These are phyloP conservation scores for Drosophila sp. DNA, from an alignment of 1,140 invertebrate species.

Conservation along the genomic window DNA sequence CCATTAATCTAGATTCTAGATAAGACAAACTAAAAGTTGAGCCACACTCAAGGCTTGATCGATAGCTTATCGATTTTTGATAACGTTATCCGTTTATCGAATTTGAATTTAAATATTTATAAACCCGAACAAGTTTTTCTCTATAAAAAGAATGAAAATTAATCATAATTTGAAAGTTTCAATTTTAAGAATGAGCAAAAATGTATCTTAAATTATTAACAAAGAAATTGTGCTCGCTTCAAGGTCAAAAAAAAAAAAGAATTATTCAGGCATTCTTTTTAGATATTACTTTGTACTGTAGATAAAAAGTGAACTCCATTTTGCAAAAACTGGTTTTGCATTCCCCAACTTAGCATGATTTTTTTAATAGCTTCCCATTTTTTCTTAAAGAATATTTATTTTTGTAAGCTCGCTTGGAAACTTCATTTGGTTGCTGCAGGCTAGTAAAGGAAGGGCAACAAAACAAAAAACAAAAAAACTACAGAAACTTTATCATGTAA, in stretches of 20 bases:
- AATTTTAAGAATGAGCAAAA: too few relatives aligned
- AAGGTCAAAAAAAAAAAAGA: neutral
- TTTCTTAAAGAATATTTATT: conserved; percentile 8
- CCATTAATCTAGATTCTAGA: too few relatives aligned
- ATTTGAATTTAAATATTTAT: too few relatives aligned
- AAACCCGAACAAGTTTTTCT: too few relatives aligned
- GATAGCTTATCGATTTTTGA: neutral
- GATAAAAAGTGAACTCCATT: neutral
- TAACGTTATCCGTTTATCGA: neutral
- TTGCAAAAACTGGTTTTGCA: neutral
- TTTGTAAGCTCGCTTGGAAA: conserved; percentile 11
- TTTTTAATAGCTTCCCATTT: conserved; percentile 27
- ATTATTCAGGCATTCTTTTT: neutral
- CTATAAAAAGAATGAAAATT: too few relatives aligned
- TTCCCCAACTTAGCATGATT: conserved; percentile 9
- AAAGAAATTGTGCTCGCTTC: neutral
- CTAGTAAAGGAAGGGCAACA: conserved; percentile 3
- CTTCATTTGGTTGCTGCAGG: conserved; percentile 27
- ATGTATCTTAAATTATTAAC: too few relatives aligned
- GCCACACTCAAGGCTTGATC: neutral
- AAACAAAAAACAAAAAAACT: conserved; percentile 2
- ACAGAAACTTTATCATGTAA: conserved; percentile 36
- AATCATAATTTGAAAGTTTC: too few relatives aligned
- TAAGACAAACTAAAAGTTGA: neutral
- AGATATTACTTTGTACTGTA: neutral